A percentile compares a stretch with the other conserved stretches of the same genome.
These are phyloP conservation scores for Falco novaeseelandiae DNA, from an alignment of 2,797 vertebrate genomes.

Conservation along the genomic window DNA sequence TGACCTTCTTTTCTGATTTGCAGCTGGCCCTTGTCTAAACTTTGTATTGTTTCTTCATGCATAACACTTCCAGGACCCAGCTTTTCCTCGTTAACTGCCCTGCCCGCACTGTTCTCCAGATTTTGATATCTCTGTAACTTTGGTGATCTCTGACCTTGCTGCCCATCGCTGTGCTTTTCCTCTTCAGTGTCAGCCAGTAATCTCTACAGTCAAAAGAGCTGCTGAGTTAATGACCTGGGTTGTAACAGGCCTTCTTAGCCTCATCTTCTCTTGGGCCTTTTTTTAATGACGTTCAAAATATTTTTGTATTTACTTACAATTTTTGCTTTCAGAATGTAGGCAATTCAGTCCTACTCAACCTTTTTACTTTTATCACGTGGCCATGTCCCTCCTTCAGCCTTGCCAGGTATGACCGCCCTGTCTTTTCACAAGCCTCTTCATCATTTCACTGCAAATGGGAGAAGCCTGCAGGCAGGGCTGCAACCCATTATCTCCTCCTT, in stretches of 20 bases:
- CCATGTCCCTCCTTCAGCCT: not conserved
- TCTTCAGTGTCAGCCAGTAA: not conserved
- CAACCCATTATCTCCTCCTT: not conserved
- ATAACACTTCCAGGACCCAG: not conserved
- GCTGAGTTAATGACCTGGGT: not conserved
- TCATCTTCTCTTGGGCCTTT: not conserved
- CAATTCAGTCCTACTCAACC: not conserved
- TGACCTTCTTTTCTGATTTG: not conserved
- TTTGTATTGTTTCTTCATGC: conserved; percentile 37
- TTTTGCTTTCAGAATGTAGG: not conserved
- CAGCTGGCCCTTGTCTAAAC: conserved; percentile 17
- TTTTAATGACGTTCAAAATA: not conserved
- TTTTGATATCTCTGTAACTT: not conserved
- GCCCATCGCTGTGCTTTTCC: not conserved
- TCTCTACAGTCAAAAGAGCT: not conserved
- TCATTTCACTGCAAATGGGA: not conserved
- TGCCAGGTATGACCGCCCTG: not conserved
- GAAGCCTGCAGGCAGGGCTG: not conserved
- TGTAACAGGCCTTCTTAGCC: not conserved
- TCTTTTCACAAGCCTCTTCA: not conserved
- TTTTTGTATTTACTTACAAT: not conserved
- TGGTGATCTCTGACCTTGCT: not conserved
- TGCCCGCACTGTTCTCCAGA: not conserved
- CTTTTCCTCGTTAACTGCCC: not conserved
- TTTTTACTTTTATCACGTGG: not conserved